phyloP scores from a whole-genome alignment of 2,113 vertebrate species.

The Lycaon pictus region DNA sequence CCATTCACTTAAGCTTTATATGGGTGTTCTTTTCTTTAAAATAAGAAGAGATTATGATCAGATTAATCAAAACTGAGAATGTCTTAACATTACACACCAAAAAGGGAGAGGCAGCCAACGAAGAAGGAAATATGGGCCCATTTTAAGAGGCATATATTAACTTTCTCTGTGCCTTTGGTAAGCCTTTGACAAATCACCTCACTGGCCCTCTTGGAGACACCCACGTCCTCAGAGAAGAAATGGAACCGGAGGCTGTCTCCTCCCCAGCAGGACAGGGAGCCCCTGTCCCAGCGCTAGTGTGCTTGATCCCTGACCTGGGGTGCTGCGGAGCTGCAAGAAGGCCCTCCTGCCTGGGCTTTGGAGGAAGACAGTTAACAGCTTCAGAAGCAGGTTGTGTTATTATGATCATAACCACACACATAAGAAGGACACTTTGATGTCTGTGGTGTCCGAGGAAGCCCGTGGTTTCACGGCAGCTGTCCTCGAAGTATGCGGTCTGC shows the following conservation, averaged over 20 bases:
- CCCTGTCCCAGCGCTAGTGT: not conserved
- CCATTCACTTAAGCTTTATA: not conserved
- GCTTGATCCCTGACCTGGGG: not conserved
- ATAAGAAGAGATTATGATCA: not conserved
- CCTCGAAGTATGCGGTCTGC: not conserved
- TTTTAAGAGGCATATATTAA: not conserved
- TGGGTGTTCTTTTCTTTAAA: not conserved
- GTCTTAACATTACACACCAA: not conserved
- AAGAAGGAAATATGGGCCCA: not conserved
- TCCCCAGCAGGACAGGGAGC: not conserved
- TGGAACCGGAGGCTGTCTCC: not conserved
- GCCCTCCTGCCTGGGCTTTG: not conserved
- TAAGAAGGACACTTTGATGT: too few species aligned
- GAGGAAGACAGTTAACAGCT: not conserved
- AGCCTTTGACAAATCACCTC: not conserved
- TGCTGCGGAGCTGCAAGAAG: not conserved
- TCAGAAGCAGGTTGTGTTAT: not conserved
- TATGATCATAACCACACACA: not conserved
- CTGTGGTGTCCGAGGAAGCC: not conserved
- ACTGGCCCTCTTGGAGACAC: not conserved
- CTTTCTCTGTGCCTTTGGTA: not conserved
- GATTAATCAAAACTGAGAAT: constrained; percentile 25
- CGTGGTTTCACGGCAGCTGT: not conserved
- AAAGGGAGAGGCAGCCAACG: not conserved
- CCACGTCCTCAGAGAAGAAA: not conserved